Evolutionary conservation across 92 coral and sea anemone genomes (phyloP).

Genomic region (Nematostella vectensis): DNA sequence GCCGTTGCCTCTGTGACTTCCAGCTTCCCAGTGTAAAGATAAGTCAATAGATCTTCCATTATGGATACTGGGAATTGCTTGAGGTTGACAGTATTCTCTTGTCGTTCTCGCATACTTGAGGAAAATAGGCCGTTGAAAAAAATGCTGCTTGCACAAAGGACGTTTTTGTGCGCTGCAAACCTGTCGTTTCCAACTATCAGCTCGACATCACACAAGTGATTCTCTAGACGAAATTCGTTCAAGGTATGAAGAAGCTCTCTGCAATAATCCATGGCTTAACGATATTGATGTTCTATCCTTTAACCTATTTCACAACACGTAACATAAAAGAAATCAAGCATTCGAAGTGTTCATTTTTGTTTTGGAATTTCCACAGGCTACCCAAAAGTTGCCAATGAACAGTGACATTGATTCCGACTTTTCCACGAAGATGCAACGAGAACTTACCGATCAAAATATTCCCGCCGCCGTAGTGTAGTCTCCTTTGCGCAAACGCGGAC

Average conservation of each 20-base stretch:
- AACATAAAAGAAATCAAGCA: no score
- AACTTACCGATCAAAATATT: no score
- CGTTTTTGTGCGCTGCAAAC: slow-evolving; percentile 32
- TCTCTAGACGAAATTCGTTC: slow-evolving; percentile 2
- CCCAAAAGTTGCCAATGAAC: no score
- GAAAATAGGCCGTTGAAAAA: slow-evolving; percentile 37
- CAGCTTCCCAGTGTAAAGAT: slow-evolving; percentile 37
- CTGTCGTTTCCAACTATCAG: slow-evolving; percentile 31
- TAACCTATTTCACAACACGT: no score
- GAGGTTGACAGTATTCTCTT: slow-evolving; percentile 8
- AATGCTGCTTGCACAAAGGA: slow-evolving; percentile 38
- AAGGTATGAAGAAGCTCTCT: not conserved
- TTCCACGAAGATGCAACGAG: no score
- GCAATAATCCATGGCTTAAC: slow-evolving; percentile 2
- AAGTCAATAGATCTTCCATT: slow-evolving; percentile 23
- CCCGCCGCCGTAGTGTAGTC: no score
- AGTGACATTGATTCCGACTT: no score
- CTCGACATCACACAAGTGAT: slow-evolving; percentile 33
- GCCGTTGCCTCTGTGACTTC: slow-evolving; percentile 29
- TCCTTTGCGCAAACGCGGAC: no score
- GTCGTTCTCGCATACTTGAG: slow-evolving; percentile 21
- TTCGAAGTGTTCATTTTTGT: no score
- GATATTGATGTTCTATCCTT: no score
- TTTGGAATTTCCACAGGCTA: no score
- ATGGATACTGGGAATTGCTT: slow-evolving; percentile 23